Evolutionary conservation across 1,140 invertebrate genomes (phyloP).

Genomic region (Drosophila littoralis): DNA sequence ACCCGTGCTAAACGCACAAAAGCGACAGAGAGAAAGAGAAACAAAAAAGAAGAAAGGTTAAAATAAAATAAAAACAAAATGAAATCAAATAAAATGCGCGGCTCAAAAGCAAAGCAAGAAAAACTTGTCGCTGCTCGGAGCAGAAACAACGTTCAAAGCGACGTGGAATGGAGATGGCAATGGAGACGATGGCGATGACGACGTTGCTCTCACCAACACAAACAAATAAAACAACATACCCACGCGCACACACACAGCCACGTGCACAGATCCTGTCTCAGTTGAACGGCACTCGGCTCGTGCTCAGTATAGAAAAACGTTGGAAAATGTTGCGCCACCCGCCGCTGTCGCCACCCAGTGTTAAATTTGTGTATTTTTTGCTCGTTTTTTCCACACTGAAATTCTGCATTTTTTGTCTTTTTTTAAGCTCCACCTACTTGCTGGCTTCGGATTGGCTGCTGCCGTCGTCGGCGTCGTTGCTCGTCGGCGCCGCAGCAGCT

Average conservation of each 20-base stretch:
- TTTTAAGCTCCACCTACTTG: slow-evolving; percentile 84
- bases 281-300: slow-evolving; percentile 35
- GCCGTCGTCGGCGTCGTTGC: slow-evolving; percentile 24
- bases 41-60: slow-evolving; percentile 15
- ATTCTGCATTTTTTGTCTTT: slow-evolving; percentile 79
- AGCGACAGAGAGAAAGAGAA: slow-evolving; percentile 18
- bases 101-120: slow-evolving; percentile 67
- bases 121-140: slow-evolving; percentile 35
- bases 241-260: slow-evolving; percentile 18
- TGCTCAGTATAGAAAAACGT: slow-evolving; percentile 78
- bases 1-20: slow-evolving; percentile 25
- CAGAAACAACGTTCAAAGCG: slow-evolving; percentile 19
- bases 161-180: slow-evolving; percentile 1
- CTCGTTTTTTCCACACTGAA: slow-evolving; percentile 66
- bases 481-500: slow-evolving; percentile 42
- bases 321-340: slow-evolving; percentile 64
- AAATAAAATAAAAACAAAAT: slow-evolving; percentile 67
- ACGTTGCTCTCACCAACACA: slow-evolving; percentile 36
- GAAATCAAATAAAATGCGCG: slow-evolving; percentile 76
- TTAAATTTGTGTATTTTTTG: slow-evolving; percentile 63
- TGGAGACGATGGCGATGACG: slow-evolving; percentile 17
- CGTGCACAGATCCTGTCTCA: slow-evolving; percentile 30
- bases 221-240: slow-evolving; percentile 3
- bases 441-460: slow-evolving; percentile 75
- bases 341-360: slow-evolving; percentile 31